Conservation (phyloP, 2,113 vertebrate species). For the Petroica traversi region DNA sequence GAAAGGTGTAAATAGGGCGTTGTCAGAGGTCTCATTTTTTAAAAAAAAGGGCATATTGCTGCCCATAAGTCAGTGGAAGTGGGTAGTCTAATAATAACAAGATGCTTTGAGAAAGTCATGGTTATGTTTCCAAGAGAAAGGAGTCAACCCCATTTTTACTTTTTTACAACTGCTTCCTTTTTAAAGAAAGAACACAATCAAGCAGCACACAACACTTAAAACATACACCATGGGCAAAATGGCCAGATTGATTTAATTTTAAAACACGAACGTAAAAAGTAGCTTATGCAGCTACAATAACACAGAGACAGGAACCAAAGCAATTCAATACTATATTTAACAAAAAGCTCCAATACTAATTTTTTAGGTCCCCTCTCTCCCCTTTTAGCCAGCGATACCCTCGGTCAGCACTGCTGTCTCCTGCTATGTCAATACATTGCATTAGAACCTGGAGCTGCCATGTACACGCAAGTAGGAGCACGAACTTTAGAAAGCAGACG, state of each 20-base stretch:
- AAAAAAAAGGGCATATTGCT: background rate
- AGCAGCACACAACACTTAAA: background rate
- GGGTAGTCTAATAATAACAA: background rate
- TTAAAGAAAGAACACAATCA: rapidly evolving
- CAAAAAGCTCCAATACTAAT: background rate
- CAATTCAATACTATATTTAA: background rate
- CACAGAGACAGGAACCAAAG: background rate
- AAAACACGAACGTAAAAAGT: background rate
- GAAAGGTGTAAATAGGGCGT: background rate
- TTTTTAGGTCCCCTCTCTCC: background rate
- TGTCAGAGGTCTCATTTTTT: background rate
- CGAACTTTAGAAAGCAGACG: rapidly evolving
- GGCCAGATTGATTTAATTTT: background rate
- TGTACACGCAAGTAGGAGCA: rapidly evolving
- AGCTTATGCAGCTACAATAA: background rate
- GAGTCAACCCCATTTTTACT: background rate
- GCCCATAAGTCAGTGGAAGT: background rate
- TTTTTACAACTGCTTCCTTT: background rate
- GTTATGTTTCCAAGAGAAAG: background rate
- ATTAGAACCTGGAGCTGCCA: background rate
- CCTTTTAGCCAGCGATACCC: background rate
- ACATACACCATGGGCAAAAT: background rate
- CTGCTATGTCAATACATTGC: rapidly evolving
- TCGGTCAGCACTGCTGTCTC: background rate
- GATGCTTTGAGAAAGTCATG: background rate